Base-by-base conservation (phyloP, 2,113 vertebrate genomes). In the Prietella phreatophila region DNA sequence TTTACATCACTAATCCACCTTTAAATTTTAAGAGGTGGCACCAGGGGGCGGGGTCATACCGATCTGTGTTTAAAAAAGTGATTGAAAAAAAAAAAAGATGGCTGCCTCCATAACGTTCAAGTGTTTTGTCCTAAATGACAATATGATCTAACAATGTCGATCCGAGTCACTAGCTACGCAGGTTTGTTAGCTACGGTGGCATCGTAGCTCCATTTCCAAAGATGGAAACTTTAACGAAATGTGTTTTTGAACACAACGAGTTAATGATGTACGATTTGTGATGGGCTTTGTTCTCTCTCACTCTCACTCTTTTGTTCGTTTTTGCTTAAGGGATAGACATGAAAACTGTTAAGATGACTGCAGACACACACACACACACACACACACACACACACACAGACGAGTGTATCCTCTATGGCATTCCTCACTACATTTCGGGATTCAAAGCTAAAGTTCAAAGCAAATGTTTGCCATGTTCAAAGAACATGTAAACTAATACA, bases 401-500 rank as follows among this genome's bases (percentile, higher is more conserved):
- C 25, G 25, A 14, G 80, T 60, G 58, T 78, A 85, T 83, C 84
- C 83, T 91, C 75, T 39, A 53, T 11, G 56, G 63, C 13, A 55
- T 84, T 71, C 73, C 78, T 83, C 67, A 33, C 84, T 83, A 67
- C 56, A 85, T 90, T 90, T 78, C 78, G 39, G 76, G 78, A 87
- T 90, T 92, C 82, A 80, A 63, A 83, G 58, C 82, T 73, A 84
- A 78, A 86, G 86, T 91, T 91, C 90, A 91, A 88, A 87, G 82
- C 85, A 85, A 87, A 88, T 86, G 42, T 87, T 90, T 84, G 79
- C 79, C 39, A 15, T 61, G 80, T 90, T 89, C 81, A 88, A 89
- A 89, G 89, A 79, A 71, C 87, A 84, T 56, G 83, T 84, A 58
- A 83, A 78, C 86, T 88, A 91, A 83, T 86, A 76, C 60, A 86